phyloP scores from a whole-genome alignment of 2,888 invertebrate genomes.

The Oscheius sp. region DNA sequence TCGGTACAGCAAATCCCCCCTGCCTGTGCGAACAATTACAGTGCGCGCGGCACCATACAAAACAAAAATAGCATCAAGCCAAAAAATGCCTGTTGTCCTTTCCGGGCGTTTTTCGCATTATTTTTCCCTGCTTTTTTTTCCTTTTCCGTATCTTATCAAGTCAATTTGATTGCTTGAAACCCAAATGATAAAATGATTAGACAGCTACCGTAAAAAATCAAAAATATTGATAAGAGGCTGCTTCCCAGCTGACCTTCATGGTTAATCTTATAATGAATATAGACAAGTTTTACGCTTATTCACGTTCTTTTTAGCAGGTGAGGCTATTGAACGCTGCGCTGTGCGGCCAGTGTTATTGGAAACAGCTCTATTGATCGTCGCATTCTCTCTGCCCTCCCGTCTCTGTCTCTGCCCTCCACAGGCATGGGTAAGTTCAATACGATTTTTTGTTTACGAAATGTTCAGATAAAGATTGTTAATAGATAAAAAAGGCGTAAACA shows the following conservation, averaged over 20 bases:
- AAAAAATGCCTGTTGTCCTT: not conserved
- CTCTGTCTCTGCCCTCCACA: too few relatives aligned
- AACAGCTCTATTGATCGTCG: constrained; percentile 38
- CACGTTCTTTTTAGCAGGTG: constrained; percentile 36
- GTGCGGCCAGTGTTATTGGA: constrained; percentile 37
- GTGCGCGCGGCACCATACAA: not conserved
- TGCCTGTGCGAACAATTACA: constrained; percentile 13
- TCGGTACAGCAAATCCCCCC: too few relatives aligned
- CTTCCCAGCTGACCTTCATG: not conserved
- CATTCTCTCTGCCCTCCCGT: constrained; percentile 35
- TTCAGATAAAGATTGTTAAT: not conserved
- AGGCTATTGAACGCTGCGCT: constrained; percentile 35
- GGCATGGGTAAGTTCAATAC: constrained; percentile 36
- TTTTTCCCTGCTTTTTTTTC: not conserved
- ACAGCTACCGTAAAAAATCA: not conserved
- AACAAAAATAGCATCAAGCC: constrained; percentile 1
- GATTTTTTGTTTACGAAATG: constrained; percentile 15
- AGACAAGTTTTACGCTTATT: constrained; percentile 25
- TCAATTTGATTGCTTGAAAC: not conserved
- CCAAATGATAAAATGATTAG: too few relatives aligned
- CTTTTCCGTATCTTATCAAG: not conserved
- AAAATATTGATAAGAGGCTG: not conserved
- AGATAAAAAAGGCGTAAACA: too few relatives aligned
- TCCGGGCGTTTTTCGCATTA: not conserved
- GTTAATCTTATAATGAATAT: constrained; percentile 1